Conservation (phyloP, 2,888 invertebrate genomes). For the Hypena proboscidalis region DNA sequence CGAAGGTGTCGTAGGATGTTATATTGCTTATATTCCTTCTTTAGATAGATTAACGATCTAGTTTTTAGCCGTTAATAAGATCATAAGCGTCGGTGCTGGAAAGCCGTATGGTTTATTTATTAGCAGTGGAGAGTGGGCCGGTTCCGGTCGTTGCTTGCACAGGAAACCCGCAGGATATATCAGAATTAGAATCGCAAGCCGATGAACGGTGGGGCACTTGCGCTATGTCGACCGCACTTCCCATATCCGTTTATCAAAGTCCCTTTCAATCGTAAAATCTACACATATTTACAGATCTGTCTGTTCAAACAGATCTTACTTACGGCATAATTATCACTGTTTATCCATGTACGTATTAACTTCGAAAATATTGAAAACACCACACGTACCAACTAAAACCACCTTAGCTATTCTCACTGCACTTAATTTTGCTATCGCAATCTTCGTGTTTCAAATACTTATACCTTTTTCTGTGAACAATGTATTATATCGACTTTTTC, state of each 20-base stretch:
- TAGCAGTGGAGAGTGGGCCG: constrained; percentile 58
- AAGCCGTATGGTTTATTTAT: constrained; percentile 63
- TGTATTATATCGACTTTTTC: constrained; percentile 35
- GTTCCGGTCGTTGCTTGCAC: constrained; percentile 64
- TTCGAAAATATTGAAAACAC: no score
- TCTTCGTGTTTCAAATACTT: constrained; percentile 7
- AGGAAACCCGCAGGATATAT: constrained; percentile 75
- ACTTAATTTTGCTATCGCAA: background rate
- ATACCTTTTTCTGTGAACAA: constrained; percentile 9
- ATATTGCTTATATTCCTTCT: background rate
- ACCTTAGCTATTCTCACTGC: no score
- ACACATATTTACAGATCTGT: constrained; percentile 26
- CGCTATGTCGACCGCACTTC: constrained; percentile 67
- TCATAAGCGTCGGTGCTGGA: constrained; percentile 39
- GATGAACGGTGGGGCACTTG: constrained; percentile 65
- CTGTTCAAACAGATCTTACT: no score
- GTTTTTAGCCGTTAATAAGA: constrained; percentile 38
- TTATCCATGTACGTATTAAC: no score
- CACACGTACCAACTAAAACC: no score
- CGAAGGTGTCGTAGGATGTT: no score
- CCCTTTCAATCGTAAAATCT: constrained; percentile 44
- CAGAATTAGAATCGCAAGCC: constrained; percentile 75
- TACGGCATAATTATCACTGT: no score
- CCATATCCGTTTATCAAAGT: constrained; percentile 64
- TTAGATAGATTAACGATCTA: constrained; percentile 8